Evolutionary conservation across 2,888 invertebrate species (phyloP).

Genomic region (Dascillus cervinus): DNA sequence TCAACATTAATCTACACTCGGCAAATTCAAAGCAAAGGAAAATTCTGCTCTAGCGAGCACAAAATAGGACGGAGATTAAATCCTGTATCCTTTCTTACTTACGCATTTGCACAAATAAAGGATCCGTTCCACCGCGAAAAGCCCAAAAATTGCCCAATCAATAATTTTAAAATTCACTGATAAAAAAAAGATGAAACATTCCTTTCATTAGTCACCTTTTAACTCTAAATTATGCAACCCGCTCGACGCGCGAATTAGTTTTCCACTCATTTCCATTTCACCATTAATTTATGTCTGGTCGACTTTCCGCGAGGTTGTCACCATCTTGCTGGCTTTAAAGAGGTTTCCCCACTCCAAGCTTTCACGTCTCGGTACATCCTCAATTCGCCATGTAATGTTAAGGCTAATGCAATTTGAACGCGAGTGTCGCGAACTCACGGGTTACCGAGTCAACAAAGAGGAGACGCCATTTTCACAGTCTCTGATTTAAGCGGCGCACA

Average conservation of each 20-base stretch:
- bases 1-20: conserved; percentile 45
- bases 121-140: too few species aligned
- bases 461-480: conserved; percentile 38
- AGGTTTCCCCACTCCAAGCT: conserved; percentile 29
- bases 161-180: neutral
- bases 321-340: conserved; percentile 31
- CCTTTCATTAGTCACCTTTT: conserved; percentile 20
- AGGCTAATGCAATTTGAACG: conserved; percentile 48
- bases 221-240: conserved; percentile 19
- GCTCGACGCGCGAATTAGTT: conserved; percentile 25
- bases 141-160: too few species aligned
- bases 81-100: conserved; percentile 36
- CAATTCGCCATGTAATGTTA: conserved; percentile 49
- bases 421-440: conserved; percentile 41
- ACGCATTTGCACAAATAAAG: conserved; percentile 23
- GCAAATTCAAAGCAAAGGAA: conserved; percentile 44
- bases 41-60: conserved; percentile 47
- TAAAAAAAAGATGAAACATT: conserved; percentile 12
- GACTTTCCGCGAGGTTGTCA: conserved; percentile 31
- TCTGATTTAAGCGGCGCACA: conserved; percentile 14
- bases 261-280: conserved; percentile 28
- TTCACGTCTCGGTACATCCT: conserved; percentile 46
- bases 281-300: conserved; percentile 37
- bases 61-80: conserved; percentile 52
- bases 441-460: conserved; percentile 41